Conservation (phyloP, 2,888 invertebrate species). For the Chloroclysta siterata region DNA sequence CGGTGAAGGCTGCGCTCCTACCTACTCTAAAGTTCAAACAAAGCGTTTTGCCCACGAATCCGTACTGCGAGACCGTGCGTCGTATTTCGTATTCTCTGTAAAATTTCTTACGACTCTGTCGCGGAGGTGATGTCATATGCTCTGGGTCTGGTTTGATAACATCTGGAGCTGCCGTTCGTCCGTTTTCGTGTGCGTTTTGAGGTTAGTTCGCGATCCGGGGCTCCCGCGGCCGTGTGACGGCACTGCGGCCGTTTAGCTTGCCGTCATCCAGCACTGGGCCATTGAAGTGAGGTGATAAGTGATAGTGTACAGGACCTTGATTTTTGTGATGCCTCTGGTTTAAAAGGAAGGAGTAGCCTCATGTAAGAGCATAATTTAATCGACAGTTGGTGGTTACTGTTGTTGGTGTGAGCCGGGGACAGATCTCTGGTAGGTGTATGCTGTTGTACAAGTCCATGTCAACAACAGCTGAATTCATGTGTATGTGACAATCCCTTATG, state of each 20-base stretch:
- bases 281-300: slow-evolving; percentile 52
- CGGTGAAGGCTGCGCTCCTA: slow-evolving; percentile 80
- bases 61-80: slow-evolving; percentile 64
- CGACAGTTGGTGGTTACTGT: slow-evolving; percentile 43
- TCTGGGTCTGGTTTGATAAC: slow-evolving; percentile 65
- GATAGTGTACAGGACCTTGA: slow-evolving; percentile 45
- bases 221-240: slow-evolving; percentile 44
- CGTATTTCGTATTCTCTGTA: slow-evolving; percentile 68
- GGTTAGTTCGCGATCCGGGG: slow-evolving; percentile 75
- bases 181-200: slow-evolving; percentile 75
- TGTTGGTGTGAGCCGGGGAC: slow-evolving; percentile 39
- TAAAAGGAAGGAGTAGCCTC: slow-evolving; percentile 43
- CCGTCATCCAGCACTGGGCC: slow-evolving; percentile 47
- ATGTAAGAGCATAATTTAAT: slow-evolving; percentile 48
- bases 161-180: slow-evolving; percentile 74
- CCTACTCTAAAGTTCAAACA: slow-evolving; percentile 64
- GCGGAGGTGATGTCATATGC: slow-evolving; percentile 68
- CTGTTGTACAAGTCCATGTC: slow-evolving; percentile 44
- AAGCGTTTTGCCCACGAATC: slow-evolving; percentile 80
- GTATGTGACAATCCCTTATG: slow-evolving; percentile 50
- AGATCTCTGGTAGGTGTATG: slow-evolving; percentile 5
- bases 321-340: slow-evolving; percentile 42
- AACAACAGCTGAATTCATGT: slow-evolving; percentile 48
- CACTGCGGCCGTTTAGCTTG: slow-evolving; percentile 36
- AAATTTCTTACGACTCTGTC: slow-evolving; percentile 60